Conservation (phyloP, 2,888 invertebrate species). For the Chrysomela aeneicollis region DNA sequence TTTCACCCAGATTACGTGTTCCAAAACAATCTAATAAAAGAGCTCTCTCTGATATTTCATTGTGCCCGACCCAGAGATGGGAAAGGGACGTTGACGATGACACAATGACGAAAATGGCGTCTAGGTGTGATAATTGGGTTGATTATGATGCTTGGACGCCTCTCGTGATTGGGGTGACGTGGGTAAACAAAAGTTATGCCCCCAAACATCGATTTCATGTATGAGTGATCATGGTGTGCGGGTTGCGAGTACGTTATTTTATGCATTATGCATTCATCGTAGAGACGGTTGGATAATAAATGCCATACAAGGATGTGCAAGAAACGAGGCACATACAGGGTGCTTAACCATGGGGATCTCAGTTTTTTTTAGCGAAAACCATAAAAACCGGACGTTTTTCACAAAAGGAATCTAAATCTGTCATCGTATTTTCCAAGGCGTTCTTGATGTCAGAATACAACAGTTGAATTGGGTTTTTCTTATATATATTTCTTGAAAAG, state of each 20-base stretch:
- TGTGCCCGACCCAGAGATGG: neutral
- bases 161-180: constrained; percentile 36
- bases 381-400: too few relatives aligned
- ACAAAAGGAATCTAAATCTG: too few relatives aligned
- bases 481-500: too few relatives aligned
- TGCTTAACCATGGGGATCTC: too few relatives aligned
- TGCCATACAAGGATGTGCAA: neutral
- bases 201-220: constrained; percentile 13
- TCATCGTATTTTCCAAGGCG: too few relatives aligned
- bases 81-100: neutral
- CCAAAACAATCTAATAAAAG: too few relatives aligned
- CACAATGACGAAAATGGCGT: neutral
- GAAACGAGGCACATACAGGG: too few relatives aligned
- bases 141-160: constrained; percentile 58
- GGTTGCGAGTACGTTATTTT: constrained; percentile 21
- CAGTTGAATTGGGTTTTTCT: too few relatives aligned
- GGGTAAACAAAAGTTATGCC: constrained; percentile 28
- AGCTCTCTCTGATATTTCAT: neutral
- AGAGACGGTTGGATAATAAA: constrained; percentile 23
- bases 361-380: too few relatives aligned
- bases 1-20: too few relatives aligned
- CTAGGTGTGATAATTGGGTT: constrained; percentile 54
- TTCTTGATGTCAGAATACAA: too few relatives aligned
- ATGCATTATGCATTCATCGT: constrained; percentile 27
- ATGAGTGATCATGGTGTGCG: constrained; percentile 10